These are phyloP conservation scores for Malurus alboscapulatus DNA, from an alignment of 2,113 vertebrate genomes.

Conservation along the genomic window DNA sequence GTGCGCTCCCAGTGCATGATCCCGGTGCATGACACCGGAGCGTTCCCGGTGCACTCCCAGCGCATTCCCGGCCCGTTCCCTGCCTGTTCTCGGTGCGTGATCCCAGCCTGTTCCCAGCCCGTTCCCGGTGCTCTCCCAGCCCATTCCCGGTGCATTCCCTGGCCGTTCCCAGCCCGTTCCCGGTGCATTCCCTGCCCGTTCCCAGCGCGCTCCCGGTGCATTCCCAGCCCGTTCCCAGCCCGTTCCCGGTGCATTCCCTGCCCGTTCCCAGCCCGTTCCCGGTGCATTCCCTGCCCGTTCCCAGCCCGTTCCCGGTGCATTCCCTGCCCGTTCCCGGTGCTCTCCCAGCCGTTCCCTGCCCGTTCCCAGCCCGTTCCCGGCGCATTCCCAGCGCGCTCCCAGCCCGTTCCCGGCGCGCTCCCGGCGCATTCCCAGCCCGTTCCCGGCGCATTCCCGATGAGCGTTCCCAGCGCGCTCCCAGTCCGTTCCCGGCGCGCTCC, in stretches of 20 bases:
- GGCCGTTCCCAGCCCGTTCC: too few species aligned
- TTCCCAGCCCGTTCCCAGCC: not conserved
- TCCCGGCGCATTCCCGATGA: not conserved
- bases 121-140: not conserved
- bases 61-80: fast-evolving
- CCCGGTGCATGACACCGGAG: not conserved
- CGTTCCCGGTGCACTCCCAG: fast-evolving
- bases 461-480: fast-evolving
- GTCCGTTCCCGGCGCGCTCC: not conserved
- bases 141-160: too few species aligned
- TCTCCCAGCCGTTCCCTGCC: too few species aligned
- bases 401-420: too few species aligned
- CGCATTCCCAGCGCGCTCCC: fast-evolving
- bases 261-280: too few species aligned
- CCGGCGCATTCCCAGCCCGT: too few species aligned
- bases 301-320: too few species aligned
- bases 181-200: too few species aligned
- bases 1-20: fast-evolving
- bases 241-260: too few species aligned
- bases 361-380: fast-evolving
- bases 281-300: fast-evolving
- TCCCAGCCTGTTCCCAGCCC: not conserved
- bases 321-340: too few species aligned
- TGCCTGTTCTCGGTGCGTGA: too few species aligned
- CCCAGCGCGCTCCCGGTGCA: too few species aligned